Base-by-base conservation (phyloP, 1,140 invertebrate genomes). In the Drosophila arawakana region DNA sequence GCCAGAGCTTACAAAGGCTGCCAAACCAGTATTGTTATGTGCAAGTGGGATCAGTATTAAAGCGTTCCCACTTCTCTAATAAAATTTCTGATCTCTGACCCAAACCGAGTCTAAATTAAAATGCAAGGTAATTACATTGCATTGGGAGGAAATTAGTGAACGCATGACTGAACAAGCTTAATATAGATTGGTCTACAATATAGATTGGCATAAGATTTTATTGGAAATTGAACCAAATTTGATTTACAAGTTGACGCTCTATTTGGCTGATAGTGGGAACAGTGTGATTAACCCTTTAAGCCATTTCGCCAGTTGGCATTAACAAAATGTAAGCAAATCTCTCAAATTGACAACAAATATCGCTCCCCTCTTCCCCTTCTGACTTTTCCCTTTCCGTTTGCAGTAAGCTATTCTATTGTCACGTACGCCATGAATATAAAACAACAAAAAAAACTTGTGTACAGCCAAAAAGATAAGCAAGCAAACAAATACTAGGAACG, bases 381-480 rank as follows among this genome's bases (percentile, higher is more conserved):
- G 25, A 30, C n/a, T 7, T 47, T 18, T 25, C 1, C 43, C 13
- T 54, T 3, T 7, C 25, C 11, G 55, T 6, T 34, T 47, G 18
- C 34, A 25, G 46, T 44, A 43, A 34, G 50, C 76, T 57, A 72
- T 79, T 78, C 49, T 61, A 52, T 47, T 76, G 84, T 89, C 84
- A 89, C 84, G 84, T 89, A 90, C 60, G 81, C 83, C 80, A 9
- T n/a, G 55, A 85, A 71, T 44, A 57, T 5, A 30, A 54, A 41
- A 68, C 49, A 57, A 21, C 18, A 54, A 41, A 67, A 30, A 68
- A 68, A 63, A 73, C 79, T 81, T 66, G 71, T 83, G 78, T 66
- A 55, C 57, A 50, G 65, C 65, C 50, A 30, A 79, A 90, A 65
- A 85, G 84, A 90, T 90, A 89, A 89, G 85, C 81, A 88, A 88